Percentiles rank a stretch among this genome's conserved stretches.
These are phyloP conservation scores for Archilochus colubris DNA, from an alignment of 2,113 vertebrate species.

Conservation along the genomic window DNA sequence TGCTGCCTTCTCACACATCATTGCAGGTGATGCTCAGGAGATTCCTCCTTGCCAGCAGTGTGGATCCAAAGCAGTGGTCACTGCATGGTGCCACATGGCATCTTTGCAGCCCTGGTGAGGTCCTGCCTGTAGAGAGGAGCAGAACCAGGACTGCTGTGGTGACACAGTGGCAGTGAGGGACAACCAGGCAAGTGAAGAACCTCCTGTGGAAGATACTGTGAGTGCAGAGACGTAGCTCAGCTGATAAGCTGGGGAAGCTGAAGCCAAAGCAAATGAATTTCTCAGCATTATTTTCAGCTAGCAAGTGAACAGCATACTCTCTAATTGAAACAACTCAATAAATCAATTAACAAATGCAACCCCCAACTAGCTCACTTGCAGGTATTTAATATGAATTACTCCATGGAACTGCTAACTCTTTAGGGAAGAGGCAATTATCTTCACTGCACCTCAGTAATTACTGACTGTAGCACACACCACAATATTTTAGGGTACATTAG, in stretches of 20 bases:
- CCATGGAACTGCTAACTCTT: constrained; percentile 35
- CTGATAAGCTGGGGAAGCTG: neutral
- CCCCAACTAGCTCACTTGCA: constrained; percentile 25
- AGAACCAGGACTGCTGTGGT: neutral
- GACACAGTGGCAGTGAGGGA: neutral
- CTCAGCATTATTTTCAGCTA: constrained; percentile 39
- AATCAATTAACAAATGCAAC: constrained; percentile 60
- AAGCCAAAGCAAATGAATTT: neutral
- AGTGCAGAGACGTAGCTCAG: neutral
- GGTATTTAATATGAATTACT: constrained; percentile 55
- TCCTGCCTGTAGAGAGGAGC: neutral
- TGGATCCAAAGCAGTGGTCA: neutral
- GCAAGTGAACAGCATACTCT: neutral
- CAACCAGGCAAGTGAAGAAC: neutral
- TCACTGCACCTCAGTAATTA: constrained; percentile 43
- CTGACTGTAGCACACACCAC: neutral
- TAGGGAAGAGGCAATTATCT: constrained; percentile 49
- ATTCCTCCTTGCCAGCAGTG: neutral
- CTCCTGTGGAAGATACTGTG: neutral
- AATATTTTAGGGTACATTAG: neutral
- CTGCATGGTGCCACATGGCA: too few relatives aligned
- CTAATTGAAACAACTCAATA: constrained; percentile 43
- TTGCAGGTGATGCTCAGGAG: neutral
- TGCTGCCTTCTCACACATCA: rapidly evolving
- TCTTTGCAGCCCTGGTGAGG: neutral